Conservation (phyloP, 2,888 invertebrate genomes). For the Opisthograptis luteolata region DNA sequence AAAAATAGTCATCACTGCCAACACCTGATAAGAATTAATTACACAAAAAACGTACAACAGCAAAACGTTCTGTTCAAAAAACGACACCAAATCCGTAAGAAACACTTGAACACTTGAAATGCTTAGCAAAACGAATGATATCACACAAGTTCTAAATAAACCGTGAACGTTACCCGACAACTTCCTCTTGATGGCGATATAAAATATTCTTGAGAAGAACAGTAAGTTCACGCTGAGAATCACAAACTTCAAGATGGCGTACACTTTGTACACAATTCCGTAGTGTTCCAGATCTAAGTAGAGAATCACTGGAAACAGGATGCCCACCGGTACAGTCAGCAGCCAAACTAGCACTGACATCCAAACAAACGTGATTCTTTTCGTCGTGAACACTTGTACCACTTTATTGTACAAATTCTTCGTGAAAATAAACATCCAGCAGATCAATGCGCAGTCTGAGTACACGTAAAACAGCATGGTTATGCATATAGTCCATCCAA, state of each 20-base stretch:
- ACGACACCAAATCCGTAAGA: constrained; percentile 46
- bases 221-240: constrained; percentile 46
- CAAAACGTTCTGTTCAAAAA: constrained; percentile 9
- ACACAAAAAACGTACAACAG: constrained; percentile 29
- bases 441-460: constrained; percentile 52
- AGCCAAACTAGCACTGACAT: constrained; percentile 51
- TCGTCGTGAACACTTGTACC: constrained; percentile 55
- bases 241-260: constrained; percentile 52
- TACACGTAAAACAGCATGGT: background rate
- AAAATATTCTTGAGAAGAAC: constrained; percentile 58
- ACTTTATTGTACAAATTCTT: constrained; percentile 68
- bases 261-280: constrained; percentile 42
- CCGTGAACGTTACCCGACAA: constrained; percentile 23
- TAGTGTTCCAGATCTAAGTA: constrained; percentile 7
- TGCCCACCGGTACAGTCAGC: constrained; percentile 48
- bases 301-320: constrained; percentile 21
- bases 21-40: constrained; percentile 40
- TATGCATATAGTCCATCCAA: background rate
- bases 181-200: constrained; percentile 41
- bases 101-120: constrained; percentile 63
- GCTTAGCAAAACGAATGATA: constrained; percentile 56
- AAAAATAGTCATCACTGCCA: constrained; percentile 29
- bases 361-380: constrained; percentile 42
- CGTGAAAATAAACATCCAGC: constrained; percentile 66
- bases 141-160: constrained; percentile 40